Conservation (phyloP, 2,888 invertebrate species). For the Protodeltote pygarga region DNA sequence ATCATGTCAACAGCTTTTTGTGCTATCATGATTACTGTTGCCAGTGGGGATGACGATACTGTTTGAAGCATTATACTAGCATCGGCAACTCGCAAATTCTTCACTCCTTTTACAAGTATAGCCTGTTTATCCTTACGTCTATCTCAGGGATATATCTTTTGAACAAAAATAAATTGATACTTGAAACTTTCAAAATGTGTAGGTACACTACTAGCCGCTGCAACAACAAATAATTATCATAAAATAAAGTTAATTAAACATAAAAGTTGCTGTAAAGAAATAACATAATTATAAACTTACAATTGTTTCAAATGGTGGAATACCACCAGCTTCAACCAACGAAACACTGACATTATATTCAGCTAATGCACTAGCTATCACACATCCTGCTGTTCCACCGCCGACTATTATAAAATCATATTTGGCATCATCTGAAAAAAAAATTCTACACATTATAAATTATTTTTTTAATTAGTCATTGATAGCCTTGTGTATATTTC, state of each 20-base stretch:
- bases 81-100: conserved; percentile 13
- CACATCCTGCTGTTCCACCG: conserved; percentile 49
- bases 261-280: conserved; percentile 50
- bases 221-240: no score
- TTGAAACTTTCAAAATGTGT: conserved; percentile 46
- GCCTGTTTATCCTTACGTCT: no score
- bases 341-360: conserved; percentile 37
- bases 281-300: conserved; percentile 37
- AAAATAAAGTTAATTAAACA: conserved; percentile 24
- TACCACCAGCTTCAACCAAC: conserved; percentile 53
- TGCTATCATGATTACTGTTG: conserved; percentile 14
- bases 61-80: conserved; percentile 17
- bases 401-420: conserved; percentile 51
- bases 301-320: conserved; percentile 46
- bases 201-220: no score
- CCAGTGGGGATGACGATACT: background rate
- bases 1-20: conserved; percentile 13
- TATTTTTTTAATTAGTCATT: no score
- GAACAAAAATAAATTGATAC: conserved; percentile 45
- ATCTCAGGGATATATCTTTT: no score
- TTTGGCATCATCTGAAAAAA: conserved; percentile 26
- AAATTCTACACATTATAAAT: no score
- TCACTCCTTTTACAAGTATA: conserved; percentile 6
- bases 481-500: no score
- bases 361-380: conserved; percentile 49